phyloP scores from a whole-genome alignment of 2,888 invertebrate species.

The Apotomis capreana region DNA sequence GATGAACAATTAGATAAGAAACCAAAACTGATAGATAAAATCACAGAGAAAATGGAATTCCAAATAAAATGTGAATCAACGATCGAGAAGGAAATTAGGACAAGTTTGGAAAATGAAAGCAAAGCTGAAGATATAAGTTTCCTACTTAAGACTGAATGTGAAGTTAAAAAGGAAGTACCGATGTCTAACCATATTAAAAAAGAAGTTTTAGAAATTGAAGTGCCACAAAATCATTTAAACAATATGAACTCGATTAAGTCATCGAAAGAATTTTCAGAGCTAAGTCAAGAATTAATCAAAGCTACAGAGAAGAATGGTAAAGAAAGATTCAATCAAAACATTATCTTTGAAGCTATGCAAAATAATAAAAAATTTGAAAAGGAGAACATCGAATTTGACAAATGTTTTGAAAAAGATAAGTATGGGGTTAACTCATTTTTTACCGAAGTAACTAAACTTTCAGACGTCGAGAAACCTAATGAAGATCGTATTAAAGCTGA shows the following conservation, averaged over 20 bases:
- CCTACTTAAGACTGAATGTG: slow-evolving; percentile 52
- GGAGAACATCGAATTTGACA: slow-evolving; percentile 77
- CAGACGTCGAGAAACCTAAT: slow-evolving; percentile 68
- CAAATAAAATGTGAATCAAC: slow-evolving; percentile 55
- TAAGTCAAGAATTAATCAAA: slow-evolving; percentile 54
- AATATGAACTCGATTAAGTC: slow-evolving; percentile 59
- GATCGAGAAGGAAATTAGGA: slow-evolving; percentile 56
- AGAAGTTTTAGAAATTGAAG: slow-evolving; percentile 61
- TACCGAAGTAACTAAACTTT: slow-evolving; percentile 55
- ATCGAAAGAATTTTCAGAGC: slow-evolving; percentile 57
- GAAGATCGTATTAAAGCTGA: slow-evolving; percentile 72
- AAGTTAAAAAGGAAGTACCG: slow-evolving; percentile 54
- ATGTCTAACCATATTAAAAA: slow-evolving; percentile 59
- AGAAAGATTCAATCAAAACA: slow-evolving; percentile 58
- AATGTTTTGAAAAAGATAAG: slow-evolving; percentile 70
- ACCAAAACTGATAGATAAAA: slow-evolving; percentile 48
- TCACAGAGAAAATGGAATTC: slow-evolving; percentile 52
- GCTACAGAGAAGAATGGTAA: slow-evolving; percentile 60
- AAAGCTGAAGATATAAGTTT: slow-evolving; percentile 49
- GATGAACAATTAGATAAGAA: slow-evolving; percentile 25
- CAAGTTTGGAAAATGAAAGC: slow-evolving; percentile 53
- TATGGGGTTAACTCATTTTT: slow-evolving; percentile 52
- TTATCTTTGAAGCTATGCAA: slow-evolving; percentile 53
- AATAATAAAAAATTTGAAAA: slow-evolving; percentile 65
- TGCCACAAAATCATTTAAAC: slow-evolving; percentile 60